Percentiles rank a stretch among this genome's conserved stretches.
These are phyloP conservation scores for Blomia tropicalis DNA, from an alignment of 2,888 invertebrate genomes.

Conservation along the genomic window DNA sequence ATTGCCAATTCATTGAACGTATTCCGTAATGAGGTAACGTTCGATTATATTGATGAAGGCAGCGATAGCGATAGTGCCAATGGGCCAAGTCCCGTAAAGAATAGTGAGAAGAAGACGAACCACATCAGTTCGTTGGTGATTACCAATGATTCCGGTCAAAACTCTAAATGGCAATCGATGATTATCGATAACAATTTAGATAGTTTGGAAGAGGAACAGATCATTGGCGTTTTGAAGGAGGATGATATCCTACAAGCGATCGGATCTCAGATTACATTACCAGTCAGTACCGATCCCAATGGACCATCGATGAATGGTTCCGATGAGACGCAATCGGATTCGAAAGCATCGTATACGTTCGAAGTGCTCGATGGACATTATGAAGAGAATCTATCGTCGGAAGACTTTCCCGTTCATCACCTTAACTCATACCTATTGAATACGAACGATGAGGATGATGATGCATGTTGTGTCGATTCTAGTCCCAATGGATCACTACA, in stretches of 20 bases:
- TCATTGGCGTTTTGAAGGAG: constrained; percentile 26
- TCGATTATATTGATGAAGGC: constrained; percentile 19
- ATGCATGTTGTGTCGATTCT: constrained; percentile 15
- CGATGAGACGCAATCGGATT: not conserved
- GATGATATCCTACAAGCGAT: constrained; percentile 26
- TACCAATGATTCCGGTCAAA: not conserved
- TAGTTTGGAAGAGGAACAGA: constrained; percentile 24
- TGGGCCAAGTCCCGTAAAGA: not conserved
- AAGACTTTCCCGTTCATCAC: constrained; percentile 21
- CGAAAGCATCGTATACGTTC: not conserved
- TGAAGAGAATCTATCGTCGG: constrained; percentile 18
- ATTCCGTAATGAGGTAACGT: constrained; percentile 16
- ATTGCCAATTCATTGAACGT: constrained; percentile 19
- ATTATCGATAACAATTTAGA: constrained; percentile 26
- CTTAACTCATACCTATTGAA: not conserved
- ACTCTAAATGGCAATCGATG: constrained; percentile 29
- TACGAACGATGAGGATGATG: constrained; percentile 10
- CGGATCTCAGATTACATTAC: constrained; percentile 21
- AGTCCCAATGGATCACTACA: constrained; percentile 25
- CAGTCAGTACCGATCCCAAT: not conserved
- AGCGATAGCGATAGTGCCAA: not conserved
- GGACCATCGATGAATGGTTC: not conserved
- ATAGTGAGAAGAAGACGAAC: constrained; percentile 2
- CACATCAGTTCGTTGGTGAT: constrained; percentile 8
- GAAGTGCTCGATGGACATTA: not conserved